Conservation (phyloP, 1,140 invertebrate species). For the Chironomus tepperi region DNA sequence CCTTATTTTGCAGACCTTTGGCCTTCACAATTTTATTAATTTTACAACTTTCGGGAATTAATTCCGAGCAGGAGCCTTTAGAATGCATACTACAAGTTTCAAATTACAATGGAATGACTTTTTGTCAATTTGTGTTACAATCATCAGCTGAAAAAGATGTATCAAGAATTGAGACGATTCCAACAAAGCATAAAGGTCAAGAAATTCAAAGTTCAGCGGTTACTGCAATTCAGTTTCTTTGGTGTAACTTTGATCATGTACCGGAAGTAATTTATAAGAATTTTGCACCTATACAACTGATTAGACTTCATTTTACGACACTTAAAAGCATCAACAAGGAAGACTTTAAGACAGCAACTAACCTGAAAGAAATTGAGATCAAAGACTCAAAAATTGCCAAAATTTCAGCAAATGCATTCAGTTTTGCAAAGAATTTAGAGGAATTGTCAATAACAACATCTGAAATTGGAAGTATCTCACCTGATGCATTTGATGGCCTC, state of each 20-base stretch:
- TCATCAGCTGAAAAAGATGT: background rate
- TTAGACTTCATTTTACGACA: background rate
- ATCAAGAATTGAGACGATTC: background rate
- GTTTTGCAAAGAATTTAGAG: background rate
- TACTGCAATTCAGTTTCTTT: background rate
- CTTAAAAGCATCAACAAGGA: background rate
- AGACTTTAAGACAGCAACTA: background rate
- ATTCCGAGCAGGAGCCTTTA: background rate
- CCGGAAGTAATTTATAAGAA: background rate
- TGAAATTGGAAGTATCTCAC: background rate
- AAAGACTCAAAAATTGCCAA: background rate
- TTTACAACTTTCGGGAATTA: background rate
- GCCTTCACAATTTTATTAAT: background rate
- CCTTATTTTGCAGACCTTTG: background rate
- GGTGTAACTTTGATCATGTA: background rate
- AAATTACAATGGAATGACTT: background rate
- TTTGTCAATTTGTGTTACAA: background rate
- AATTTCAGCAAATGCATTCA: background rate
- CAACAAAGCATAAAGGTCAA: background rate
- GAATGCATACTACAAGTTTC: background rate
- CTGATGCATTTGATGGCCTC: conserved; percentile 1
- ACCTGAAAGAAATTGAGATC: background rate
- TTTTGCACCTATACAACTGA: background rate
- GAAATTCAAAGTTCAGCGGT: background rate
- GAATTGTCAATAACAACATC: background rate